These are phyloP conservation scores for Carassius auratus DNA, from an alignment of 2,113 vertebrate genomes.

Conservation along the genomic window DNA sequence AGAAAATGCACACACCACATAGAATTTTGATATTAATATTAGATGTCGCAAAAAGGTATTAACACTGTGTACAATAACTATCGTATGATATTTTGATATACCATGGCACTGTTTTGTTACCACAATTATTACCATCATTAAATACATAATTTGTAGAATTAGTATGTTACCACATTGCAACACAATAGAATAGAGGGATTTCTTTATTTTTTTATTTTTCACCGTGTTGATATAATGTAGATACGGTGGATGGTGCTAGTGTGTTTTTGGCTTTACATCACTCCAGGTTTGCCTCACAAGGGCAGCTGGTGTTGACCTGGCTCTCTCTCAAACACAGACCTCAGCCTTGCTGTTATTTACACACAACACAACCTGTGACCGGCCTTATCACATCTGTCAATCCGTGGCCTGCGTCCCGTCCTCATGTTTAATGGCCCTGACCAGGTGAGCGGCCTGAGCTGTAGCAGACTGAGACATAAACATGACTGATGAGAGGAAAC, in stretches of 20 bases:
- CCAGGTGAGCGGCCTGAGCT: constrained; percentile 2
- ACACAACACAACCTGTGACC: constrained; percentile 34
- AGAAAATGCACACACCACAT: too few species aligned
- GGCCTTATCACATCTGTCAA: constrained; percentile 45
- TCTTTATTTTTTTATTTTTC: neutral
- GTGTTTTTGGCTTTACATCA: neutral
- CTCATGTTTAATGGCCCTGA: constrained; percentile 16
- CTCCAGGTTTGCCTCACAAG: neutral
- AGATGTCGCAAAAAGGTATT: neutral
- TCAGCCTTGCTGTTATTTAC: constrained; percentile 27
- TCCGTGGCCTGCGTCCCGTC: neutral
- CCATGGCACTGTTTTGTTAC: neutral
- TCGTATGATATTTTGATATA: neutral
- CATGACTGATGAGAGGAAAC: constrained; percentile 28
- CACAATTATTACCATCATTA: neutral
- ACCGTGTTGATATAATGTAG: neutral
- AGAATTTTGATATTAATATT: too few species aligned
- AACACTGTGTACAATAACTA: neutral
- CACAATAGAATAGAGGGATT: neutral
- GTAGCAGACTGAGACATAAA: neutral
- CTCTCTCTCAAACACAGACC: constrained; percentile 8
- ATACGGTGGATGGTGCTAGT: neutral
- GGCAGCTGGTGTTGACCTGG: neutral
- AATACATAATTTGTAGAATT: neutral
- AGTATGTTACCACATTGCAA: neutral